Base-by-base conservation (phyloP, 2,888 invertebrate genomes). In the Thera britannica region DNA sequence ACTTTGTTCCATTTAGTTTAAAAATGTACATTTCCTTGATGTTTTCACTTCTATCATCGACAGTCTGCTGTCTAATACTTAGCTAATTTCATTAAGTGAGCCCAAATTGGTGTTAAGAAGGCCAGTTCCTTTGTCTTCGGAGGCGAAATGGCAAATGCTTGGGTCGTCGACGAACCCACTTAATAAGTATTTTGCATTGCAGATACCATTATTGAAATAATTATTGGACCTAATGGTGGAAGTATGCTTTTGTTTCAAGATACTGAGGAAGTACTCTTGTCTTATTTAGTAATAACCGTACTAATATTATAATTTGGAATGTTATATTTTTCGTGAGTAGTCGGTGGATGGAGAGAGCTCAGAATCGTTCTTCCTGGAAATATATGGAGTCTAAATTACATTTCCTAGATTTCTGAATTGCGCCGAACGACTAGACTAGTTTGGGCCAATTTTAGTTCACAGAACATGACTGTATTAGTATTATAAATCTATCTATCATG, bases 21-120 rank as follows among this genome's bases (percentile, higher is more conserved):
- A 48, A 48, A 48, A 48, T n/a, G 2, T n/a, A 3, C n/a, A n/a
- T 49, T 49, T 11, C 5, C 12, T 48, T 62, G 23, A 48, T 7
- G 12, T 49, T 44, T 58, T 23, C 57, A 12, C 57, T 66, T 62
- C 7, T 48, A 5, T 6, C 8, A 5, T 8, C 55, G 58, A 58
- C 58, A 58, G 68, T 68, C n/a, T 41, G 55, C 54, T 61, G 64
- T 68, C 12, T 41, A 51, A 62, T 46, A 44, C 62, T 36, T 34
- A 36, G 52, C 62, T 63, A 62, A 69, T 69, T 63, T 63, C 69
- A 69, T 69, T 66, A 69, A 65, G 65, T 62, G 62, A 35, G 48
- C 62, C 4, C 41, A 62, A 63, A 65, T 69, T 62, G 69, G 59
- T 63, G 56, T 59, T 54, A 49, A 58, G 46, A 35, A 55, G 41